Conservation (phyloP, 2,797 vertebrate species). For the Xenentodon cancila region DNA sequence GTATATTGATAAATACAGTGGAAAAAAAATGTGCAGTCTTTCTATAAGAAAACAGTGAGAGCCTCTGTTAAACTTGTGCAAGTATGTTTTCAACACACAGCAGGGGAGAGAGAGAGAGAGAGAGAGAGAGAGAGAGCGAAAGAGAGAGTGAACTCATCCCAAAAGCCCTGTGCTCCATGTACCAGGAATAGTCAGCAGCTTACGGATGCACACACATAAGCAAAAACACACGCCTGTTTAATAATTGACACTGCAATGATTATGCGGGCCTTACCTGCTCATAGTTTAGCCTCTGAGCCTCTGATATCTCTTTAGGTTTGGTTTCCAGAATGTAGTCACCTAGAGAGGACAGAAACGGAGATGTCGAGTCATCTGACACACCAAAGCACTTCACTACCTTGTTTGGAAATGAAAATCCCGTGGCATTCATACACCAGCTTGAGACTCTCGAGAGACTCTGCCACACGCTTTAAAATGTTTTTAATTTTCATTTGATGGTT, state of each 20-base stretch:
- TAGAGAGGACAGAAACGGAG: constrained; percentile 70
- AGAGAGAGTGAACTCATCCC: constrained; percentile 20
- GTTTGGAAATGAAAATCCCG: constrained; percentile 18
- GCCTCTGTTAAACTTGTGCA: constrained; percentile 20
- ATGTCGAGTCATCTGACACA: background rate
- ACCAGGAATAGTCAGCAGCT: constrained; percentile 44
- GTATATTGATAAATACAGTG: background rate
- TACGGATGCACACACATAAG: constrained; percentile 30
- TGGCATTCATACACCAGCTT: constrained; percentile 3
- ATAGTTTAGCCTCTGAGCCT: constrained; percentile 97
- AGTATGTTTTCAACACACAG: constrained; percentile 6
- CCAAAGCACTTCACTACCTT: background rate
- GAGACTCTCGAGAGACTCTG: constrained; percentile 8
- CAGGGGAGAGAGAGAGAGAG: background rate
- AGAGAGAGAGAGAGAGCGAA: background rate
- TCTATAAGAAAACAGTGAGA: constrained; percentile 19
- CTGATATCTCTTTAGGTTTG: constrained; percentile 98
- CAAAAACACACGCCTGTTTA: constrained; percentile 33
- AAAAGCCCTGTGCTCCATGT: constrained; percentile 20
- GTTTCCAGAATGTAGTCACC: constrained; percentile 98
- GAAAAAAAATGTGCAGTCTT: constrained; percentile 21
- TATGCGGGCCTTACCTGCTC: constrained; percentile 88
- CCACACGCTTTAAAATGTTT: constrained; percentile 20
- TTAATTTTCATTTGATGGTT: constrained; percentile 1
- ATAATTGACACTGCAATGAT: constrained; percentile 12